Evolutionary conservation across 1,140 invertebrate genomes (phyloP).

Genomic region (Chionoecetes opilio): DNA sequence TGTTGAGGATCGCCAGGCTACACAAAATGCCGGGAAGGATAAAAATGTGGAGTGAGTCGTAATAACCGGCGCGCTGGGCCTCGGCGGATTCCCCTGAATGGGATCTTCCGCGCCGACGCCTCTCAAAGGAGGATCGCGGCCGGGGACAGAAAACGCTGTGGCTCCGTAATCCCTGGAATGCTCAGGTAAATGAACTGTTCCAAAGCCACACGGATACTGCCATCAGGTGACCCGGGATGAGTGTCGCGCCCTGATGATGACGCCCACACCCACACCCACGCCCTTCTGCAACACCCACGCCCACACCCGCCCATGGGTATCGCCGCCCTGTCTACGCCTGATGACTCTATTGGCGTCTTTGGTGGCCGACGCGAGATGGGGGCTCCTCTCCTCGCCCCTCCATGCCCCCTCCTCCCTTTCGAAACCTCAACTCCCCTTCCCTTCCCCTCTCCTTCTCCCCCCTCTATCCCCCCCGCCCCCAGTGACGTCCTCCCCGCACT

Average conservation of each 20-base stretch:
- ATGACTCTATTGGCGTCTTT: background rate
- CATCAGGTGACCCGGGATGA: constrained; percentile 49
- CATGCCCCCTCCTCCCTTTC: constrained; percentile 35
- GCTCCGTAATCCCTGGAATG: constrained; percentile 69
- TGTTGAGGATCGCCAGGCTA: background rate
- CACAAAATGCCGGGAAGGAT: background rate
- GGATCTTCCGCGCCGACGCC: constrained; percentile 74
- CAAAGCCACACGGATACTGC: constrained; percentile 72
- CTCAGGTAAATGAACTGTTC: constrained; percentile 75
- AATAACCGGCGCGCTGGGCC: constrained; percentile 57
- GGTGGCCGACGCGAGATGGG: background rate
- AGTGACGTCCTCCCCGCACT: background rate
- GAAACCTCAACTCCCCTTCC: too few relatives aligned
- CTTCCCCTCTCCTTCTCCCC: background rate
- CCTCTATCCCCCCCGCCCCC: background rate
- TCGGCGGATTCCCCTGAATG: constrained; percentile 50
- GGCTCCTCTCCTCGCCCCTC: background rate
- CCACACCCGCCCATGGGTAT: background rate
- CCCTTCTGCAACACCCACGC: background rate
- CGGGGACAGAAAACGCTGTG: constrained; percentile 60
- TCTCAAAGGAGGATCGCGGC: constrained; percentile 64
- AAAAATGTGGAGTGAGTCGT: constrained; percentile 38
- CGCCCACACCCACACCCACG: background rate
- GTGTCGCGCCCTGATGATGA: background rate
- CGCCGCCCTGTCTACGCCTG: background rate